Base-by-base conservation (phyloP, 2,113 vertebrate genomes). In the Malurus elegans region DNA sequence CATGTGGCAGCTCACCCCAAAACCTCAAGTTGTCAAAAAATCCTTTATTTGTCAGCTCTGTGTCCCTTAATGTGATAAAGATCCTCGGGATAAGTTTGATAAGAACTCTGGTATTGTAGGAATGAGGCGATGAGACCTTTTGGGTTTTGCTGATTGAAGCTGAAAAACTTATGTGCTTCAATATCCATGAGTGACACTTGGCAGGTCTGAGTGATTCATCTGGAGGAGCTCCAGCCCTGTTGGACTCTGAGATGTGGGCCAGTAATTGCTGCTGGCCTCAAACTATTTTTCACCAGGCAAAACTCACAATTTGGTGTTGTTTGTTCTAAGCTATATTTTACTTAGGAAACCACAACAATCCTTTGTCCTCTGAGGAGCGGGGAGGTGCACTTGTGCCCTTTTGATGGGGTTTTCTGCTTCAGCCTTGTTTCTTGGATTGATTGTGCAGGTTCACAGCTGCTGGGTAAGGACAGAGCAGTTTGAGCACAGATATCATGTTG, bases 231-330 rank as follows among this genome's bases (percentile, higher is more conserved):
- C 97, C 96, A 92, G 17, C 31, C 2, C 88, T 50, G 26, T 45
- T 4, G 54, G 82, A 75, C 91, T 88, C 93, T 79, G 45, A 66
- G 86, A 93, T 79, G 79, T 4, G 93, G 96, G 90, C 87, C 86
- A 91, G 96, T 94, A 94, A 96, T 97, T 96, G 96, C 92, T 96
- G 95, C 93, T 7, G 69, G 94, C 91, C 97, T 92, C 93, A 36
- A 83, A 82, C 94, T 93, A 40, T 89, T 86, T 96, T 94, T 95
- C 91, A 89, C 94, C 90, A 91, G 95, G 96, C 94, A 60, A 86
- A 96, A 71, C 95, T 79, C 94, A 26, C 75, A 61, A 66, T 91
- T 91, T 94, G 56, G 56, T 60, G 92, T 19, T 89, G 93, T 92
- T 96, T 93, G 78, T 91, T 94, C 58, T 74, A 93, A 97, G 86